Conservation (phyloP, 37 sponge, comb jelly and placozoan genomes). For the Aplysina aerophoba region DNA sequence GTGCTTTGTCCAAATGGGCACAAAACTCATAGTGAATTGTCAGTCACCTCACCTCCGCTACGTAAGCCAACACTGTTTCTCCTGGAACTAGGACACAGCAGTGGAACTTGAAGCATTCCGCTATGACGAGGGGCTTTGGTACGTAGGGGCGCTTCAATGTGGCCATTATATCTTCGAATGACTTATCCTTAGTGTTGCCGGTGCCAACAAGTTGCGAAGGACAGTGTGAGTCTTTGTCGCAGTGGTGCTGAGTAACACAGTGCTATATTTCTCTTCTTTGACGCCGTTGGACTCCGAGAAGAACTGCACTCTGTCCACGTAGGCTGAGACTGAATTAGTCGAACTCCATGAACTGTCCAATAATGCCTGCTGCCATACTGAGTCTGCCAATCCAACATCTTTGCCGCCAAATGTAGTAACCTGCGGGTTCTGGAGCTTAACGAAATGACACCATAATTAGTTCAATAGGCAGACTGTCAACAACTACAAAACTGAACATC, state of each 20-base stretch:
- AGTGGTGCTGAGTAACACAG: slow-evolving; percentile 13
- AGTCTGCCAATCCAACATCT: no score
- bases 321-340: neutral
- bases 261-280: neutral
- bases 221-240: neutral
- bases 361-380: no score
- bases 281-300: neutral
- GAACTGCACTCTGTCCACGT: neutral
- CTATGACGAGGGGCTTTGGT: no score
- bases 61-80: neutral
- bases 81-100: neutral
- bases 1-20: neutral
- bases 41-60: neutral
- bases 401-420: slow-evolving; percentile 22
- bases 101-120: neutral
- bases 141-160: no score
- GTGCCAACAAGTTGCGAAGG: neutral
- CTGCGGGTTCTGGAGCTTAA: no score
- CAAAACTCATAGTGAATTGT: neutral
- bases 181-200: neutral
- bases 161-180: no score
- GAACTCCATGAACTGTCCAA: neutral
- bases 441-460: no score
- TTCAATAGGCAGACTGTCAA: no score
- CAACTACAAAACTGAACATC: no score